Conservation (phyloP, 2,113 vertebrate genomes). For the Conger conger region DNA sequence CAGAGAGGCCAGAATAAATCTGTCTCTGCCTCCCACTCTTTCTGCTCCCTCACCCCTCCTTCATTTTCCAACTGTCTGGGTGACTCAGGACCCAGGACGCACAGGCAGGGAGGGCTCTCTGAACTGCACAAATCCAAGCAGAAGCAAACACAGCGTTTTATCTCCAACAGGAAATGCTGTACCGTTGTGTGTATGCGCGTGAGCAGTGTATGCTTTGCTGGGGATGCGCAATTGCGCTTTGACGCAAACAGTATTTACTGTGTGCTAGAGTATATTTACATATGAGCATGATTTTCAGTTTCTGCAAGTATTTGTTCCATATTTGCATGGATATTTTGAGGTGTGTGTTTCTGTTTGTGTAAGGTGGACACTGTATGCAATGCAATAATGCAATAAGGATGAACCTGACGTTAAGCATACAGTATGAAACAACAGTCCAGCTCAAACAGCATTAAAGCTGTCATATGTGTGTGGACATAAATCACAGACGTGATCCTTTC, state of each 20-base stretch:
- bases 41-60: neutral
- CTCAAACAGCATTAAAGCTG: constrained; percentile 51
- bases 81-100: neutral
- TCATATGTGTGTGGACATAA: constrained; percentile 48
- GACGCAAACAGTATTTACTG: neutral
- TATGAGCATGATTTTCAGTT: neutral
- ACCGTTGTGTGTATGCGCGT: neutral
- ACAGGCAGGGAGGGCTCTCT: neutral
- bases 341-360: neutral
- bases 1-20: neutral
- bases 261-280: neutral
- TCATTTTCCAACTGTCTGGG: neutral
- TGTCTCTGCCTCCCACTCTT: neutral
- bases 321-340: neutral
- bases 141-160: neutral
- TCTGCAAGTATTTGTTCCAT: neutral
- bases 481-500: constrained; percentile 60
- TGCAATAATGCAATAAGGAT: constrained; percentile 16
- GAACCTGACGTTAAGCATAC: constrained; percentile 15
- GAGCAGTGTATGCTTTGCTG: no score
- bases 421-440: constrained; percentile 37
- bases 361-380: neutral
- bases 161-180: neutral
- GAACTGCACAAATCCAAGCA: neutral
- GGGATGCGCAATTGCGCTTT: neutral